These are phyloP conservation scores for Apocheima hispidaria DNA, from an alignment of 2,888 invertebrate species.

Conservation along the genomic window DNA sequence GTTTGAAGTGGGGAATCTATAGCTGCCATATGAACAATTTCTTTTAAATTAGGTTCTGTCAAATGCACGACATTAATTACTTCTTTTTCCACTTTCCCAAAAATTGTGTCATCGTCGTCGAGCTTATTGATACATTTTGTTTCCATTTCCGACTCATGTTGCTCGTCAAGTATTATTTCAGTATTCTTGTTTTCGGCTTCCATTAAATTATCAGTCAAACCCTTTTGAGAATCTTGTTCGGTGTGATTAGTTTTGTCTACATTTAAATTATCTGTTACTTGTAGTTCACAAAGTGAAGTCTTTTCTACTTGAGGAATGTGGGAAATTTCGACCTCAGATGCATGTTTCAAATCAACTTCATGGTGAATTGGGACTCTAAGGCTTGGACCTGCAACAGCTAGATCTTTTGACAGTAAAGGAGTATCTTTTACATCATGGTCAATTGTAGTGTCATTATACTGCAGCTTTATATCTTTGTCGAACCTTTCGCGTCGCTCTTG, in stretches of 20 bases:
- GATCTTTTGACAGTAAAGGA: constrained; percentile 12
- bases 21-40: constrained; percentile 7
- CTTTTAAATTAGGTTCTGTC: constrained; percentile 9
- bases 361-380: constrained; percentile 46
- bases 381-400: constrained; percentile 25
- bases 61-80: constrained; percentile 8
- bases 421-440: constrained; percentile 8
- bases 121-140: not conserved
- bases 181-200: not conserved
- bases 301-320: constrained; percentile 38
- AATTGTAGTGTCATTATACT: not conserved
- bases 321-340: constrained; percentile 58
- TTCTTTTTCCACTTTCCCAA: constrained; percentile 20
- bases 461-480: constrained; percentile 43
- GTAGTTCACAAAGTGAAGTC: constrained; percentile 10
- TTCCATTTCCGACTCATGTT: not conserved
- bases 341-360: constrained; percentile 47
- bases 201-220: not conserved
- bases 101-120: constrained; percentile 6
- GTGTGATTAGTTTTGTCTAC: not conserved
- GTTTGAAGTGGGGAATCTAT: constrained; percentile 21
- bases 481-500: constrained; percentile 53
- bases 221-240: not conserved
- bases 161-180: constrained; percentile 4
- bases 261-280: not conserved